Evolutionary conservation across 2,888 invertebrate genomes (phyloP), one percentile per base, ranked within the genome.

Genomic region (Campoplex capitator): DNA sequence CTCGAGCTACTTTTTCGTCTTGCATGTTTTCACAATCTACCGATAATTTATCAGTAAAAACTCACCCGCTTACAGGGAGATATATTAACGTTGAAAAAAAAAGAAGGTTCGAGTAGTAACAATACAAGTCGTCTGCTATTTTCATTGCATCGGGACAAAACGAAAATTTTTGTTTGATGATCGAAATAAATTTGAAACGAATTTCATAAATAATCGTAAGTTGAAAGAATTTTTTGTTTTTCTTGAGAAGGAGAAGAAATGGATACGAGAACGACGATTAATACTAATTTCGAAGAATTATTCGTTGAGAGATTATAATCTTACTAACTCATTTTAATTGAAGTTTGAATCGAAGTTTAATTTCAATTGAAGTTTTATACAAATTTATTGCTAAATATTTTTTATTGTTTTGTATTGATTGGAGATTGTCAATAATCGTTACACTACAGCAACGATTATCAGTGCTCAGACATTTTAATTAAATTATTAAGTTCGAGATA

Each of bases 41-140:
- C 65, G 84, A 84, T 87, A 87, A 86, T 81, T 84, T 84, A 86
- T 84, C 84, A 74, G 84, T 45, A 54, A 75, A 75, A 68, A 74
- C 58, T 38, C 56, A 18, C 11, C 28, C 38, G 65, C 38, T 65
- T n/a, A 13, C 35, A 58, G 51, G 45, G 38, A 38, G 18, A 28
- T 23, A 28, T 23, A 23, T 23, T 32, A 42, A 28, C 42, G 51
- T 48, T 76, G 56, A 42, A 65, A 73, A 42, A 65, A 83, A 76
- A 62, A 38, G 73, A 78, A 56, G n/a, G 67, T 42, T 48, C 11
- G 23, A 58, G 75, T 62, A 79, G 75, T 75, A 65, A 42, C 48
- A 18, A 28, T 56, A 58, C 67, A 45, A 23, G 23, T 16, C 54
- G 18, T 62, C 32, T n/a, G 54, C 79, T 42, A 79, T 84, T 54